phyloP scores from a whole-genome alignment of 2,113 vertebrate species.

The Ptychochromis oligacanthus region DNA sequence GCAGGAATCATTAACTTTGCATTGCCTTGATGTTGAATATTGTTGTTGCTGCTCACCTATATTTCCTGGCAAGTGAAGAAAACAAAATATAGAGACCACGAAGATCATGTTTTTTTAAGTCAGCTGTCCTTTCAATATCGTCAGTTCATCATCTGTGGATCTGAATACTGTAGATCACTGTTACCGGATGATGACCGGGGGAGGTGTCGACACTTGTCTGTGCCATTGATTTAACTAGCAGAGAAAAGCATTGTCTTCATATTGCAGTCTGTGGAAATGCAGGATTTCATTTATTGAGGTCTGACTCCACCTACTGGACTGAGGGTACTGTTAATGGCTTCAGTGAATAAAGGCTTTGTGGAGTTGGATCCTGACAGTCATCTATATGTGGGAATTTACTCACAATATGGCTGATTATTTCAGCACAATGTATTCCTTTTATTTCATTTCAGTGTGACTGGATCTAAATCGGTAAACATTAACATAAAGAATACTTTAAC shows the following conservation, averaged over 20 bases:
- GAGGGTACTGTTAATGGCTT: fast-evolving
- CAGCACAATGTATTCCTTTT: neutral
- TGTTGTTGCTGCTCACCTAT: too few relatives aligned
- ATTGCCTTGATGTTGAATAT: too few relatives aligned
- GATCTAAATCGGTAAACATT: too few relatives aligned
- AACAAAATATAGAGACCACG: neutral
- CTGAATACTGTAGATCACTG: neutral
- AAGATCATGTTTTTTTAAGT: slow-evolving; percentile 1
- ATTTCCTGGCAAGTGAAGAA: too few relatives aligned
- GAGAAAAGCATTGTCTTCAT: neutral
- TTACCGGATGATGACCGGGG: neutral
- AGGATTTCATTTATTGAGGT: neutral
- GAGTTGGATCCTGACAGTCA: neutral
- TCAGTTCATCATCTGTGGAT: neutral
- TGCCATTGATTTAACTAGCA: neutral
- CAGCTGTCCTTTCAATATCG: fast-evolving
- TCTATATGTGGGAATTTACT: neutral
- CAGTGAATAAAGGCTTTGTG: fast-evolving
- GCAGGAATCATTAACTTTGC: too few relatives aligned
- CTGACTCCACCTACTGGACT: neutral
- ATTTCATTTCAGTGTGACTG: neutral
- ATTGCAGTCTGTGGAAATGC: fast-evolving
- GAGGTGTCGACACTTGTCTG: neutral
- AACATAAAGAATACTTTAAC: too few relatives aligned
- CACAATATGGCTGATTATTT: neutral